Evolutionary conservation across 1,140 invertebrate species (phyloP), one percentile per base, ranked within the genome.

Genomic region (Geopemphigus sp.): DNA sequence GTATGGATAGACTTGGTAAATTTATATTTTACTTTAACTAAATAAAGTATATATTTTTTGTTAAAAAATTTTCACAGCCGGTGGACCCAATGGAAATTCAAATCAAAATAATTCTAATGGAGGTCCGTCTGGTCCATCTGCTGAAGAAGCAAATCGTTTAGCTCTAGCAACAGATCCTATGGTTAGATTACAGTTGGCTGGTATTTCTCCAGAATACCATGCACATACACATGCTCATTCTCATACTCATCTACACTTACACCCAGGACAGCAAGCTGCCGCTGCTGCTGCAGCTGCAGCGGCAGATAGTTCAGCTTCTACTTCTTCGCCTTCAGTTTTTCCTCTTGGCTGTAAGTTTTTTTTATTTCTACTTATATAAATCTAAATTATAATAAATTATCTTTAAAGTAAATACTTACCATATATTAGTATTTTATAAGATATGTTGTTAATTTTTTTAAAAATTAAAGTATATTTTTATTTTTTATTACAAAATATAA

Each of bases 171-270:
- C 89, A 73, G 92, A 92, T 85, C 91, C 91, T 74, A 90, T 92
- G 88, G 87, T 88, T 83, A 90, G 94, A 72, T 87, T 95, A 81
- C 93, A 95, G 87, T 94, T 95, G 92, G 92, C 92, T 82, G 92
- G 92, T 83, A 91, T 92, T 82, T 92, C 90, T 83, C 92, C 90
- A 81, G 92, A 91, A 86, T 93, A 92, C 85, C 92, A 93, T 85
- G 91, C 92, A 83, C 92, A 94, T 85, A 92, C 91, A 80, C 93
- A 95, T 85, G 92, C 92, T 73, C 92, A 94, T 86, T 93, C 93
- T 83, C 95, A 96, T 88, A 93, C 94, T 83, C 95, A 89, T 82
- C 85, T 87, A 70, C 88, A 89, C 83, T 85, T 86, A 47, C 88
- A 96, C 88, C 93, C 93, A 83, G 80, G 80, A 63, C 80, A 81